Conservation (phyloP, 2,888 invertebrate genomes). For the Lobophora halterata region DNA sequence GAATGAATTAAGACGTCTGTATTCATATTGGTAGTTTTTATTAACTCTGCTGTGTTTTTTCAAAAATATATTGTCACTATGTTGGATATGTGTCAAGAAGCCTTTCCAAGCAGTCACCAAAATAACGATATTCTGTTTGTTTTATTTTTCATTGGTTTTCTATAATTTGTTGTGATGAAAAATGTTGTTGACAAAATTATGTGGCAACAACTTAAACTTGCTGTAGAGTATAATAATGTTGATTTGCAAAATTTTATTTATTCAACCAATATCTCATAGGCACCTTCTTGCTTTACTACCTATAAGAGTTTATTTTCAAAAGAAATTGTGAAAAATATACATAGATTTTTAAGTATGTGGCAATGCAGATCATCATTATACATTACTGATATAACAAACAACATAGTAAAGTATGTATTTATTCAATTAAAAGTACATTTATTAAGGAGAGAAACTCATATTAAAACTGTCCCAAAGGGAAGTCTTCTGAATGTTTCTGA, state of each 20-base stretch:
- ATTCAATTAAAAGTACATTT: slow-evolving; percentile 61
- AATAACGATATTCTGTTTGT: slow-evolving; percentile 61
- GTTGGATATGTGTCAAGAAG: slow-evolving; percentile 80
- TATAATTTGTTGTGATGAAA: slow-evolving; percentile 74
- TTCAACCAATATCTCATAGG: slow-evolving; percentile 69
- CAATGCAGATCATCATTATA: slow-evolving; percentile 80
- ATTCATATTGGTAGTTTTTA: slow-evolving; percentile 73
- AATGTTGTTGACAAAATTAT: slow-evolving; percentile 78
- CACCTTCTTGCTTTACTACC: slow-evolving; percentile 69
- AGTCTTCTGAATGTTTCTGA: slow-evolving; percentile 94
- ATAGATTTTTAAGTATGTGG: slow-evolving; percentile 81
- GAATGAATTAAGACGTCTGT: slow-evolving; percentile 78
- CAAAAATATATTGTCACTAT: slow-evolving; percentile 72
- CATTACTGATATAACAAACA: slow-evolving; percentile 64
- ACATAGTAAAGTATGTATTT: slow-evolving; percentile 61
- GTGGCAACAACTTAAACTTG: slow-evolving; percentile 72
- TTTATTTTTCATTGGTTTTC: slow-evolving; percentile 65
- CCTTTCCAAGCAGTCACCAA: slow-evolving; percentile 79
- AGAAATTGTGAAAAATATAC: slow-evolving; percentile 76
- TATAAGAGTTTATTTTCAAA: slow-evolving; percentile 69
- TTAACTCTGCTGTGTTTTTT: slow-evolving; percentile 66
- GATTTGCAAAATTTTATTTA: slow-evolving; percentile 79
- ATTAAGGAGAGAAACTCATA: slow-evolving; percentile 59
- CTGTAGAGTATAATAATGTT: slow-evolving; percentile 71
- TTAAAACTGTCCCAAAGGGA: slow-evolving; percentile 77